Base-by-base conservation (phyloP, 2,888 invertebrate genomes). In the Onthophagus sagittarius region DNA sequence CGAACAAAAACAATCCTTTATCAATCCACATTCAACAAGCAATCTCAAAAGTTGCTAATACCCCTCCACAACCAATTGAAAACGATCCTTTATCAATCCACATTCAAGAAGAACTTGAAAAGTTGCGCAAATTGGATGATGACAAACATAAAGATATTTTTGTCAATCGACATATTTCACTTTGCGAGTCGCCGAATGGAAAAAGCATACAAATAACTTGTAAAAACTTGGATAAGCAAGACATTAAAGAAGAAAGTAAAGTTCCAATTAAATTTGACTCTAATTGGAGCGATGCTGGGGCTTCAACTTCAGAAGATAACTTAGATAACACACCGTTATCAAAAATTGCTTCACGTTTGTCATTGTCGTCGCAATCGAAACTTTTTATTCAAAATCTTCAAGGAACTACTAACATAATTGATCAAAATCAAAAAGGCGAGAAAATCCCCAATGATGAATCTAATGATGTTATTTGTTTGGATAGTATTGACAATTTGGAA, bases 191-290 rank as follows among this genome's bases (percentile, higher is more conserved):
- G 2, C n/a, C n/a, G 4, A 31, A 23, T 15, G 67, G 15, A 2
- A 67, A 67, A 31, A 67, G 32, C 67, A 67, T 67, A 9, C 67
- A 67, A 32, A 32, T 67, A 23, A 67, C 67, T n/a, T 67, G 67
- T 23, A 67, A 23, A 23, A 67, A 67, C 2, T 23, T 23, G 1
- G 23, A 3, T 23, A 3, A 23, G 3, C 2, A 23, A 23, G 3
- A 23, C 23, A 23, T 23, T 2, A 23, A 23, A 23, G 3, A 23
- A 1, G 23, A 23, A 23, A 2, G 2, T 3, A 23, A 23, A 3
- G 3, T 23, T 23, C 23, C 23, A 53, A 2, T 53, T 1, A 11
- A 53, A 53, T 9, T 53, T 53, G 11, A 1, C 6, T 2, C 2
- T 9, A 53, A 53, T 53, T 53, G 39, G 39, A 53, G 11, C 6